Evolutionary conservation across 2,797 vertebrate genomes (phyloP), one percentile per base, ranked within the genome.

Genomic region (Erpetoichthys calabaricus): DNA sequence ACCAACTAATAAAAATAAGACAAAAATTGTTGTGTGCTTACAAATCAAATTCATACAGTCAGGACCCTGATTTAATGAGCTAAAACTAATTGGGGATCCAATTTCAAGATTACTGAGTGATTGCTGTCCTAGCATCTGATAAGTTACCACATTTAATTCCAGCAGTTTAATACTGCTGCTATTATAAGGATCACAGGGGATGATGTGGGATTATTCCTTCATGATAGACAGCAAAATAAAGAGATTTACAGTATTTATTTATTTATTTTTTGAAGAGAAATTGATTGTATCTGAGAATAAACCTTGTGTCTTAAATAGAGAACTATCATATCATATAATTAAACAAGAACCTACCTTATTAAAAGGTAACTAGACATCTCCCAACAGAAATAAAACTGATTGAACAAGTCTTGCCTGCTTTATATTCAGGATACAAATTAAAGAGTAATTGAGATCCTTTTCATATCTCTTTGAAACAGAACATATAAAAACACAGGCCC

Each of bases 241-340:
- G 73, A 80, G 76, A 81, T 74, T 80, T 25, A 25, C 25, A 25
- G 25, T n/a, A 49, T 49, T 49, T 49, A 5, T 7, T 75, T 84
- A 76, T 84, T 85, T 86, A 84, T 87, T 83, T 82, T 80, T 78
- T 73, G 74, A 74, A 65, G 68, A 89, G 88, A 89, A 94, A 90
- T 88, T 93, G 88, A 91, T 91, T 88, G 86, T 90, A 91, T 92
- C 89, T 87, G 91, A 89, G 86, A 88, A 81, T 84, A 88, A 90
- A 86, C 25, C 87, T 92, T 86, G 81, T 77, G 71, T 78, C 81
- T 74, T 76, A 83, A 87, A 82, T 85, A 72, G 80, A 61, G 74
- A 87, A 83, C 89, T 89, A 89, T 80, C 77, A 69, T 71, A 72
- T 83, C 81, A 77, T 85, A 86, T 91, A 91, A 94, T 93, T 94